These are phyloP conservation scores for Onychostoma macrolepis DNA, from an alignment of 2,113 vertebrate genomes.

Conservation along the genomic window DNA sequence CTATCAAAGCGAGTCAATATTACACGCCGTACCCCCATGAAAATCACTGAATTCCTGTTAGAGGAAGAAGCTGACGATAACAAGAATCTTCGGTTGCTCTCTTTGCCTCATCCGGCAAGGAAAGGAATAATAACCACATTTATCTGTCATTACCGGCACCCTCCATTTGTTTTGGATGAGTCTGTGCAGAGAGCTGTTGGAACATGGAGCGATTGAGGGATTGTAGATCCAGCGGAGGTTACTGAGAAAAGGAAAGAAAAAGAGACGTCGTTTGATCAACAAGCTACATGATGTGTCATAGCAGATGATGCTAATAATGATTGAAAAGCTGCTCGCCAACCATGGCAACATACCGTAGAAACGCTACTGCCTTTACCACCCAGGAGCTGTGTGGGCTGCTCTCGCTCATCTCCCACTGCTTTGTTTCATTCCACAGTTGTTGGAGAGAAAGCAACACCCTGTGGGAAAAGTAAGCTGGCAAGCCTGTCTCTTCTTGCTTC, in stretches of 20 bases:
- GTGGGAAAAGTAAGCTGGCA: constrained; percentile 29
- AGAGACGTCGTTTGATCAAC: constrained; percentile 43
- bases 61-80: constrained; percentile 13
- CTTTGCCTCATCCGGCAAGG: constrained; percentile 7
- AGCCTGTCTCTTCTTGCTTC: constrained; percentile 6
- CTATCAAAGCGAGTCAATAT: constrained; percentile 33
- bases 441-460: constrained; percentile 16
- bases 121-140: constrained; percentile 52
- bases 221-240: constrained; percentile 36
- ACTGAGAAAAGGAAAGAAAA: constrained; percentile 2
- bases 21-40: constrained; percentile 18
- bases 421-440: constrained; percentile 29
- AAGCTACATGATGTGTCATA: constrained; percentile 17
- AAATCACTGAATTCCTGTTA: constrained; percentile 33
- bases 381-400: constrained; percentile 24
- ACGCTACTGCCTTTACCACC: not conserved
- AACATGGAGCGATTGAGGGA: constrained; percentile 51
- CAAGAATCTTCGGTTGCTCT: not conserved
- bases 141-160: constrained; percentile 45
- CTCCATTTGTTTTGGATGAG: constrained; percentile 53
- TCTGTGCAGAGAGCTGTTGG: constrained; percentile 37
- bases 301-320: constrained; percentile 25
- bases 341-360: not conserved
- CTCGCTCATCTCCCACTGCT: not conserved
- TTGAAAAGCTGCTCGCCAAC: not conserved